Evolutionary conservation across 2,797 vertebrate genomes (phyloP), one percentile per base, ranked within the genome.

Genomic region (Euphonia xanthogaster): DNA sequence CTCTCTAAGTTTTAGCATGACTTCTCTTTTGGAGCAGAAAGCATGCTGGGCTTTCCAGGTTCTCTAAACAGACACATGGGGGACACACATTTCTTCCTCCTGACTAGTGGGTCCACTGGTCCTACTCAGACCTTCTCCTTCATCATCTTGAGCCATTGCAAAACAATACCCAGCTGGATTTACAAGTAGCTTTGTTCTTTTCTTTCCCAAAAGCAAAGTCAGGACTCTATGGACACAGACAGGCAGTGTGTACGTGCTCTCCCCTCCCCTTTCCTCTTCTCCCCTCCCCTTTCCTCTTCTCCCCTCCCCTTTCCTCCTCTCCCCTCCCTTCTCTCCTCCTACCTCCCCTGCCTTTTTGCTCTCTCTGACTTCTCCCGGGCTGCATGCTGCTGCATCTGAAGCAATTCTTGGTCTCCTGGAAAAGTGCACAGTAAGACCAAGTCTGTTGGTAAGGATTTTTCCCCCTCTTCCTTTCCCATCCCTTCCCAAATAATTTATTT

Each of bases 311-410:
- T 55, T 79, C 10, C 82, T 72, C 10, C 4, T 45, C 35, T 87
- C 31, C 73, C 73, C 95, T 73, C 92, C 28, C 94, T 54, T 37
- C 31, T 30, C 60, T 79, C 10, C 82, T 72, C 10, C 4, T 45
- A 13, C 81, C 24, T 92, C 51, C 74, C 75, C 88, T 93, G 86
- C 73, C 75, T 47, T 44, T 76, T 67, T 51, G 63, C 58, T 86
- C 55, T 47, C 50, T 66, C 80, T 91, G 76, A 74, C 86, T 96
- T 78, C 84, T 90, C 70, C 70, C 50, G 72, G 23, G 55, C 67
- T 81, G 63, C 47, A 79, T 74, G 83, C 88, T 94, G 94, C 96
- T 95, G 93, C 94, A 95, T 91, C 95, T 83, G 74, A 96, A 94
- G 67, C 94, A 53, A 89, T 89, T 93, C 90, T 90, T 86, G 83